Conservation (phyloP, 2,888 invertebrate species). For the Hartigia nigra region DNA sequence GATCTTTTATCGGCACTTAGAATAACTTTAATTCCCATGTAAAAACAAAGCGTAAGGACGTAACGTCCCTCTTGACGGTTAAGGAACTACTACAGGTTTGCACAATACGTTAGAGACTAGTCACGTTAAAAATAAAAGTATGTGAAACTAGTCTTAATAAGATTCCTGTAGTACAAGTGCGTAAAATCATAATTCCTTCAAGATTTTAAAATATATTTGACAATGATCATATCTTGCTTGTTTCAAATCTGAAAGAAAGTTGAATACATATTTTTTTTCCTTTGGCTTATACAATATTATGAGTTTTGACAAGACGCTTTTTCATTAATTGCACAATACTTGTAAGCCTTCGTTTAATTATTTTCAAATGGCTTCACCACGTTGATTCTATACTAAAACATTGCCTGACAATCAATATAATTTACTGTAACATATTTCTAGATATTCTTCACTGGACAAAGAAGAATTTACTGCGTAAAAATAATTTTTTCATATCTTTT, state of each 20-base stretch:
- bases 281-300: background rate
- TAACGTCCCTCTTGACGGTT: background rate
- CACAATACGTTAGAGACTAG: background rate
- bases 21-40: background rate
- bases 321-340: background rate
- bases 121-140: background rate
- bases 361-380: background rate
- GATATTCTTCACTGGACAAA: background rate
- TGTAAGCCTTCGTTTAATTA: background rate
- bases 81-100: background rate
- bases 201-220: background rate
- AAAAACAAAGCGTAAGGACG: background rate
- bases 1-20: background rate
- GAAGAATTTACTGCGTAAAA: background rate
- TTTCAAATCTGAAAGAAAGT: background rate
- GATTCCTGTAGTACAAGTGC: background rate
- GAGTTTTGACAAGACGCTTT: background rate
- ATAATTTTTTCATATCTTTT: background rate
- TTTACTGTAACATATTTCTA: background rate
- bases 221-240: background rate
- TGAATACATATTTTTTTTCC: background rate
- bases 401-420: background rate
- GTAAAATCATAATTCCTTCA: background rate
- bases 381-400: background rate
- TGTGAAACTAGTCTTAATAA: background rate